Evolutionary conservation across 2,888 invertebrate species (phyloP), one percentile per base, ranked within the genome.

Genomic region (Pollenia angustigena): DNA sequence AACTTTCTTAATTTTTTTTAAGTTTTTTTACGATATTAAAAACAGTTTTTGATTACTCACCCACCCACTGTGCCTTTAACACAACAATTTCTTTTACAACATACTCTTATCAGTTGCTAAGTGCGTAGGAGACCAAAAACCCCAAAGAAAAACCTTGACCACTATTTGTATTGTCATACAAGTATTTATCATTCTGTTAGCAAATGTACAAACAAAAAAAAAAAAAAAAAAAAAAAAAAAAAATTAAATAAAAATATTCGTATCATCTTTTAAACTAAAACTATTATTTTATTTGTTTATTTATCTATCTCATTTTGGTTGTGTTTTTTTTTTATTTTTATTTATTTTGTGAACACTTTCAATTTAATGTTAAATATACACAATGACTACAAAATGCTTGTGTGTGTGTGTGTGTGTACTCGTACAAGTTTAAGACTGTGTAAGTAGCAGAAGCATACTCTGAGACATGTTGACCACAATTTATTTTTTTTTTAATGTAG

Each of bases 261-360:
- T 62, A 72, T 58, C 72, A 79, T 72, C 69, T 68, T 18, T 56
- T 18, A 14, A 52, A 44, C 7, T 64, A 52, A 52, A 84, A 72
- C 71, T 58, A 72, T 81, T 32, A 32, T 32, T 32, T 75, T 75
- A 58, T 66, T 79, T 79, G 42, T 56, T 72, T 78, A 56, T 50
- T 58, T 68, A 42, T 72, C 40, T 74, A 42, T 32, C 14, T 48
- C 14, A 3, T 10, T 54, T 12, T 46, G 12, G 44, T 12, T 76
- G 40, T 10, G 10, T 23, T 1, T 23, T 42, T 62, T 9, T n/a
- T 11, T 60, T 23, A n/a, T 58, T 12, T 42, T 1, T 52, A 74
- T 74, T 56, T 82, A 54, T 76, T 69, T 23, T 64, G 56, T 71
- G 54, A 82, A 76, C 69, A 76, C 69, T 76, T 82, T 69, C 54